Evolutionary conservation across 2,113 vertebrate genomes (phyloP), one percentile per base, ranked within the genome.

Genomic region (Chloroceryle aenea): DNA sequence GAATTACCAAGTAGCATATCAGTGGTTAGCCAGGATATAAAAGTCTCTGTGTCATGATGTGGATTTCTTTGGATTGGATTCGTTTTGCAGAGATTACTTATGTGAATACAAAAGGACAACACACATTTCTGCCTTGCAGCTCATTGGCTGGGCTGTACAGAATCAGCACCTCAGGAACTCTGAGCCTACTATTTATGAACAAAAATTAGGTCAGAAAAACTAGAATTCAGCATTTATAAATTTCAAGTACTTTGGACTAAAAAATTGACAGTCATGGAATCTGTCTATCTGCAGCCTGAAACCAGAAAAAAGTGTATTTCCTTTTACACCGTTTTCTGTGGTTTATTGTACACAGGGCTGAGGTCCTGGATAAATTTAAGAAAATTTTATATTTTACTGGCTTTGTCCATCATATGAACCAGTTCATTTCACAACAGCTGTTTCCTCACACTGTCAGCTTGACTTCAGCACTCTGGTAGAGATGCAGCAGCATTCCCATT

Each of bases 341-440:
- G 21, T 36, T 89, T 55, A 18, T 73, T 68, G 34, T 87, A 89
- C 40, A 22, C 15, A 52, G 30, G 25, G 14, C 40, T 9, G 53
- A 55, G 63, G 53, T 85, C 85, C 80, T 94, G 90, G 81, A 95
- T 96, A 83, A 66, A 69, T 48, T 89, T 87, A 72, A 42, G 74
- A 55, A 21, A 20, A 34, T 48, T 34, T 48, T 53, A 6, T 62
- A 16, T 68, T 87, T 68, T 19, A 13, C 53, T 87, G 81, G 50
- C 68, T 69, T 66, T 22, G 48, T 71, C 59, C 26, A 10, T 14
- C 3, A 1, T 56, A 73, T 8, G 19, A 85, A 18, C 81, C 58
- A 69, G 76, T 95, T 92, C 85, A 47, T 32, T 9, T 68, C 27
- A 83, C 9, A 81, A 30, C 12, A 85, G 47, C 21, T 42, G 34